Percentiles rank a stretch among this genome's conserved stretches.
Conservation (phyloP, 2,113 vertebrate species). For the Micronycteris hirsuta region DNA sequence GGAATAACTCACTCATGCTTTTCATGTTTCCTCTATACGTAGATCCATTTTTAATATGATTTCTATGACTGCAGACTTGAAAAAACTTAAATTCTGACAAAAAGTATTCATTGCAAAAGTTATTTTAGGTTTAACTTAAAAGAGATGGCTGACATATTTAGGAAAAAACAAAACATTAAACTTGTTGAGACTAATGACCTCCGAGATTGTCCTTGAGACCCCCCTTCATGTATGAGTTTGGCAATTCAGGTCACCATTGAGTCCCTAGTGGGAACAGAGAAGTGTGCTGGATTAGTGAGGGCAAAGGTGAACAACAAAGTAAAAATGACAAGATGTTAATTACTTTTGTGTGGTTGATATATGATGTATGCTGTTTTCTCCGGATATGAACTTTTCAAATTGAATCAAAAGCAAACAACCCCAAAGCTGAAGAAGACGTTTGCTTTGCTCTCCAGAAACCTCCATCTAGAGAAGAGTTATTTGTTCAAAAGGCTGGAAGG, state of each 20-base stretch:
- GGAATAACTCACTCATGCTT: not conserved
- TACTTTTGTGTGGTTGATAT: not conserved
- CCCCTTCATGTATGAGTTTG: not conserved
- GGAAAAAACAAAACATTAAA: not conserved
- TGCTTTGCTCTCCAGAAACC: not conserved
- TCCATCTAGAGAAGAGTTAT: not conserved
- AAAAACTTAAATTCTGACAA: not conserved
- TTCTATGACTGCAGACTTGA: not conserved
- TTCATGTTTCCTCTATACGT: not conserved
- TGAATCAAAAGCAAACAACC: not conserved
- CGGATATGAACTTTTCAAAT: not conserved
- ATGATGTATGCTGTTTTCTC: not conserved
- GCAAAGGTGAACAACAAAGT: not conserved
- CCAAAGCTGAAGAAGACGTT: not conserved
- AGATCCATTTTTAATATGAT: not conserved
- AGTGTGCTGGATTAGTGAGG: not conserved
- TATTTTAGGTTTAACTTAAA: constrained; percentile 4
- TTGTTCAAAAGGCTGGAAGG: not conserved
- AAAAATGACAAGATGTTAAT: not conserved
- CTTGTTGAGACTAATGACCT: not conserved
- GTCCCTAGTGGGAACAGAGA: not conserved
- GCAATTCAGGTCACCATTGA: not conserved
- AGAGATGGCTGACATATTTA: not conserved
- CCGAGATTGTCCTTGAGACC: not conserved
- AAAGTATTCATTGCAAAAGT: not conserved